These are phyloP conservation scores for Melanotus villosus DNA, from an alignment of 2,888 invertebrate species.

Conservation along the genomic window DNA sequence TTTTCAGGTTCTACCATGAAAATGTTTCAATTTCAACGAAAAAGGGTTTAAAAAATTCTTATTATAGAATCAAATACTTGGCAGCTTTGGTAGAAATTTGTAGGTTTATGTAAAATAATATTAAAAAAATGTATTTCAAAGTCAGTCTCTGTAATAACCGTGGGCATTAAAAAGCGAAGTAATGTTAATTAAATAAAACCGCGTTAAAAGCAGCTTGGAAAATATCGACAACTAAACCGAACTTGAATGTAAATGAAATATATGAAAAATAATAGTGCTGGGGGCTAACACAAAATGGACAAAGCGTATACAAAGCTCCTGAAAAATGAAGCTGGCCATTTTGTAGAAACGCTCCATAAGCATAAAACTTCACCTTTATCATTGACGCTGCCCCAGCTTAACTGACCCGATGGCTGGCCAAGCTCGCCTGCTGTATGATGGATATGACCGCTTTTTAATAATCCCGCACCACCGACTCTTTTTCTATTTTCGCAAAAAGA, in stretches of 20 bases:
- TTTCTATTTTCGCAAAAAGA: constrained; percentile 21
- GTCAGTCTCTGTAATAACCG: too few species aligned
- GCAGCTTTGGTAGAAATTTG: too few species aligned
- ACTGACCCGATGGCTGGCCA: constrained; percentile 19
- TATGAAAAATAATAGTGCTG: constrained; percentile 14
- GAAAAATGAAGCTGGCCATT: constrained; percentile 20
- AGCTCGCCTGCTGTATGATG: constrained; percentile 19
- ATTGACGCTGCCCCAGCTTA: constrained; percentile 21
- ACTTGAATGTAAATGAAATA: constrained; percentile 3
- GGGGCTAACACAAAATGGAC: constrained; percentile 9
- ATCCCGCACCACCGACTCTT: constrained; percentile 15
- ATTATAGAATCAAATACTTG: too few species aligned
- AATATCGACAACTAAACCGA: too few species aligned
- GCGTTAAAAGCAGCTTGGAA: too few species aligned
- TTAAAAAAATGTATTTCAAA: too few species aligned
- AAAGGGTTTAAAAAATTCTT: too few species aligned
- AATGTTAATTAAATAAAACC: too few species aligned
- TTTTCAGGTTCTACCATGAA: too few species aligned
- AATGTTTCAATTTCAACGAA: too few species aligned
- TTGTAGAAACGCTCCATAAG: constrained; percentile 25
- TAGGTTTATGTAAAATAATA: too few species aligned
- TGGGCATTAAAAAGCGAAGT: too few species aligned
- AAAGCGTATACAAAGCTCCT: constrained; percentile 22
- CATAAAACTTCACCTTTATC: constrained; percentile 27
- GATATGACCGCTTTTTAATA: constrained; percentile 26